phyloP scores from a whole-genome alignment of 2,113 vertebrate species.

The Pluvialis apricaria region DNA sequence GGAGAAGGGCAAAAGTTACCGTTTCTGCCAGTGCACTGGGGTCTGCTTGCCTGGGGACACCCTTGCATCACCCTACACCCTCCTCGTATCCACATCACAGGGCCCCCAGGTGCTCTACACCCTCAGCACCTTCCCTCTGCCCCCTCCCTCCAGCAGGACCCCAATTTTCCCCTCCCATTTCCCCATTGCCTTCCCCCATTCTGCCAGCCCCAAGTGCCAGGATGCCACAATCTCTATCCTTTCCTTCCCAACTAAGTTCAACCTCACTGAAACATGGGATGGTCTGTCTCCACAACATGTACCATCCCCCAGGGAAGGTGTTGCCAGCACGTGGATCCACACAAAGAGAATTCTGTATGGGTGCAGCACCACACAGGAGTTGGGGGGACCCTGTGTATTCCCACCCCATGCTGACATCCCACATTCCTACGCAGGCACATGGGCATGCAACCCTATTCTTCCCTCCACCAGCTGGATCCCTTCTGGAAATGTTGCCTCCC shows the following conservation, averaged over 20 bases:
- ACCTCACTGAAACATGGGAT: rapidly evolving
- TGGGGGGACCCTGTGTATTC: neutral
- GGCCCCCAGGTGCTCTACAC: neutral
- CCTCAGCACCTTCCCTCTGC: neutral
- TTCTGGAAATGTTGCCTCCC: neutral
- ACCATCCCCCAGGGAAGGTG: rapidly evolving
- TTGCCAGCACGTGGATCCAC: neutral
- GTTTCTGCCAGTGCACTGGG: neutral
- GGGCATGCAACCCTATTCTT: rapidly evolving
- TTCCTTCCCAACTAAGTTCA: neutral
- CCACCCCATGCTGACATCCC: neutral
- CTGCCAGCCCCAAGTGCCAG: neutral
- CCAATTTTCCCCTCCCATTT: rapidly evolving
- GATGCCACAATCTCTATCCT: neutral
- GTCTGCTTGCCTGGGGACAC: rapidly evolving
- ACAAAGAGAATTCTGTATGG: neutral
- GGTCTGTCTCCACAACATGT: rapidly evolving
- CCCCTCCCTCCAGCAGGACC: neutral
- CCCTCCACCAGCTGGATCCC: neutral
- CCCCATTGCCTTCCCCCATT: neutral
- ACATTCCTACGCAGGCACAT: neutral
- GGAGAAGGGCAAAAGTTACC: neutral
- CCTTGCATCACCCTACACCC: neutral
- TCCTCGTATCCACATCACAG: neutral
- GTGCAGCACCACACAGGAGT: neutral